Conservation (phyloP, 2,888 invertebrate genomes). For the Deilephila elpenor region DNA sequence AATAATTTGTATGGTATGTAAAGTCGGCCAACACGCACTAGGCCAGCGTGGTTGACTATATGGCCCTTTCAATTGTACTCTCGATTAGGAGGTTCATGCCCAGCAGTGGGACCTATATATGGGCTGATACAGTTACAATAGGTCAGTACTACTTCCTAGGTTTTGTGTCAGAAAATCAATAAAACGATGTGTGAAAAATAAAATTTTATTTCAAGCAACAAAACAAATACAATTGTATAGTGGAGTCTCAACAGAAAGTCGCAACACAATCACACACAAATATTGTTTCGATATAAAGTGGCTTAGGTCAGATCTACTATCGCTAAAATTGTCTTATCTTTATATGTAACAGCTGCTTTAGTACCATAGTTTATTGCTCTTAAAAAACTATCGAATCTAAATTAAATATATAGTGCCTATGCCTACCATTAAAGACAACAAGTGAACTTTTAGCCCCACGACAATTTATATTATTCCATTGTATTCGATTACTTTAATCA, state of each 20-base stretch:
- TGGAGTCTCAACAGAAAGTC: slow-evolving; percentile 2
- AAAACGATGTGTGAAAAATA: background rate
- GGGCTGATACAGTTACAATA: too few species aligned
- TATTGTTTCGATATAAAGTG: background rate
- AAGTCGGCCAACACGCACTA: too few species aligned
- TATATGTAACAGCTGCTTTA: background rate
- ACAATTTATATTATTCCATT: too few species aligned
- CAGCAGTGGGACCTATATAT: too few species aligned
- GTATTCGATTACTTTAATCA: too few species aligned
- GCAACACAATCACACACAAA: slow-evolving; percentile 8
- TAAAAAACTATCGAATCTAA: background rate
- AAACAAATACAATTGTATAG: background rate
- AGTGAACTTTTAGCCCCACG: too few species aligned
- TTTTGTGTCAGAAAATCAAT: background rate
- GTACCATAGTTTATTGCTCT: background rate
- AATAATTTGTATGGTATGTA: too few species aligned
- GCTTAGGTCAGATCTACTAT: background rate
- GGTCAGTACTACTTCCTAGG: background rate
- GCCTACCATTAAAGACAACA: too few species aligned
- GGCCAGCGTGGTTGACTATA: too few species aligned
- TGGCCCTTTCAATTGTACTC: too few species aligned
- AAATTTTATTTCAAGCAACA: slow-evolving; percentile 20
- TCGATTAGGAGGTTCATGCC: too few species aligned
- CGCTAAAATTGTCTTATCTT: background rate
- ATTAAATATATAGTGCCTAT: too few species aligned